Percentiles rank a stretch among this genome's conserved stretches.
These are phyloP conservation scores for Hydropotes inermis DNA, from an alignment of 2,113 vertebrate species.

Conservation along the genomic window DNA sequence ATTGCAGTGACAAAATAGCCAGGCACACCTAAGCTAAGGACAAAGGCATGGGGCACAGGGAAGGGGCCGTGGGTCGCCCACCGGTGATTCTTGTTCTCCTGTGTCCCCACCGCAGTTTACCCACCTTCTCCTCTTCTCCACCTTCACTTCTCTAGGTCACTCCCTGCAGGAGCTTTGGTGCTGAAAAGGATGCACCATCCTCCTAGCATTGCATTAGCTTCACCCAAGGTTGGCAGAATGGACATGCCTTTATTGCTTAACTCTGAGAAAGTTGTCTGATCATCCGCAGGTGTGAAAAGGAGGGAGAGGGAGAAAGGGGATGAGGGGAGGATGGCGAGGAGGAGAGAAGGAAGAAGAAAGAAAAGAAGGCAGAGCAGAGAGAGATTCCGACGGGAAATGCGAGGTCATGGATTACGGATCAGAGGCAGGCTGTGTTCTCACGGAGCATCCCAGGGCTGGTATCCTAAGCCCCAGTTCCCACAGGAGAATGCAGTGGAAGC, in stretches of 20 bases:
- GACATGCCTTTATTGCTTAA: background rate
- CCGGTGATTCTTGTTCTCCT: fast-evolving
- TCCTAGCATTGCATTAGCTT: background rate
- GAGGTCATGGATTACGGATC: background rate
- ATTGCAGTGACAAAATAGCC: fast-evolving
- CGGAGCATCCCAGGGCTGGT: background rate
- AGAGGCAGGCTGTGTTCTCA: background rate
- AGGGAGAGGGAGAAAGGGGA: background rate
- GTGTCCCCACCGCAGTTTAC: background rate
- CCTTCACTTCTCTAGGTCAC: no score
- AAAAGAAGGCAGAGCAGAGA: background rate
- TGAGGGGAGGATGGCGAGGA: no score
- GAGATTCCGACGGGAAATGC: background rate
- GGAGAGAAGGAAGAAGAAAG: no score
- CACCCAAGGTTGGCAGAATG: fast-evolving
- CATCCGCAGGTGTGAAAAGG: background rate
- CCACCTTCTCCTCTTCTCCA: background rate
- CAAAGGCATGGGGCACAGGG: fast-evolving
- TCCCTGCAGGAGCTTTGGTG: background rate
- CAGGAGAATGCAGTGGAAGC: fast-evolving
- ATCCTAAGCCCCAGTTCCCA: background rate
- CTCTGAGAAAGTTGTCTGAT: background rate
- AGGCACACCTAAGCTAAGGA: no score
- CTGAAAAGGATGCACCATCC: fast-evolving
- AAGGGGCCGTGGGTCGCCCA: fast-evolving